Evolutionary conservation across 2,888 invertebrate genomes (phyloP).

Genomic region (Erebia ligea): DNA sequence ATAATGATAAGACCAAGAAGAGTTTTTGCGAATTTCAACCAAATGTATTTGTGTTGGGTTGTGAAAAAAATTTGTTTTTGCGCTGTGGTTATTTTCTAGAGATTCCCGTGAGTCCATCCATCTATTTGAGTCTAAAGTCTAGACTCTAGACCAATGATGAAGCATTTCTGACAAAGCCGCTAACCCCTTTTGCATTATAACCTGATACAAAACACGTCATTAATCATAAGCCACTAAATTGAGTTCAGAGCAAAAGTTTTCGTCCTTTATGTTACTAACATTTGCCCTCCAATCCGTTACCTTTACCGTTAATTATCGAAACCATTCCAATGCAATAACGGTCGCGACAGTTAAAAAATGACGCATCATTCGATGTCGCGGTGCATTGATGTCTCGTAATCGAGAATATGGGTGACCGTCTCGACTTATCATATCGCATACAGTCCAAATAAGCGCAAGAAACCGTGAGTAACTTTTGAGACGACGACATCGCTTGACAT

Average conservation of each 20-base stretch:
- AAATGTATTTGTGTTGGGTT: no score
- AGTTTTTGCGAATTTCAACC: no score
- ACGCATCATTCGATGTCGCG: conserved; percentile 64
- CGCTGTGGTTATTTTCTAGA: no score
- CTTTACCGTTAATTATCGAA: conserved; percentile 76
- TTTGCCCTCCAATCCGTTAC: conserved; percentile 73
- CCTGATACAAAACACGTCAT: conserved; percentile 19
- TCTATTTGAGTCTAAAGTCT: no score
- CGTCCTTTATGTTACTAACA: conserved; percentile 45
- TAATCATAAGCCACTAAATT: conserved; percentile 35
- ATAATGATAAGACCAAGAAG: no score
- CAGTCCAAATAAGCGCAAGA: conserved; percentile 6
- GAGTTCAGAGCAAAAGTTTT: conserved; percentile 30
- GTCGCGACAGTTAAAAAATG: conserved; percentile 74
- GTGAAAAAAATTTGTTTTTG: no score
- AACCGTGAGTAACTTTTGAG: neutral
- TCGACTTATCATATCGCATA: conserved; percentile 4
- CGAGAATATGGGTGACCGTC: conserved; percentile 37
- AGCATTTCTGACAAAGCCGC: no score
- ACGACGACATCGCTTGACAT: neutral
- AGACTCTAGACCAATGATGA: no score
- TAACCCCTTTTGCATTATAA: neutral
- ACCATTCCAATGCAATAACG: conserved; percentile 72
- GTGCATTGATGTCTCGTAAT: conserved; percentile 52
- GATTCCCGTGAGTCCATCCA: no score